Base-by-base conservation (phyloP, 1,140 invertebrate genomes). In the Agraylea sexmaculata region DNA sequence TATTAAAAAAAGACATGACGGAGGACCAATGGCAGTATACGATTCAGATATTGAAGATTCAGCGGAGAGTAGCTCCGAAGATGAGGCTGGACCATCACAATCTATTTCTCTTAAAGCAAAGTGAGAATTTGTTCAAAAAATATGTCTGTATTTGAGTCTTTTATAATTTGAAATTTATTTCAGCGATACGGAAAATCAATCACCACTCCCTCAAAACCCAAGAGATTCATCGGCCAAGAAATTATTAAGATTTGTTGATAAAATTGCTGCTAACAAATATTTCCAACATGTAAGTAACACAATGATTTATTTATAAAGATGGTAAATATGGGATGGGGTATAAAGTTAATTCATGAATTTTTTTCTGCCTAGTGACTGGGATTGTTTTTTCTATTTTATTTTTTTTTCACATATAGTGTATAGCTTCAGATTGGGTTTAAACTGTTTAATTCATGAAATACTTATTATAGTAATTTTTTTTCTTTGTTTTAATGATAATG, bases 31-130 rank as follows among this genome's bases (percentile, higher is more conserved):
- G 15, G 73, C 73, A 0, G 74, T 88, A 51, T 87, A 77, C 55
- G 77, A 89, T 55, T 87, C 83, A 18, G 86, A 92, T 45, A 75
- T 90, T 2, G 90, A 94, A 54, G 90, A 93, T 59, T 87, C 84
- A 27, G 89, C 87, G 1, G 89, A 91, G 61, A 90, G 87, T 0
- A 89, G 85, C 8, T 82, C 81, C 10, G 88, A 92, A 55, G 85
- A 90, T 38, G 85, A 89, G 16, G 54, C 42, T 38, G 49, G 55
- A 38, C 50, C 59, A 22, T 45, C 60, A 39, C 59, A 60, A 46
- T 52, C 59, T 21, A 50, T 57, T 15, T 55, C 60, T 33, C 56
- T 55, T n/a, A n/a, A n/a, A n/a, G n/a, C n/a, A n/a, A n/a, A n/a
- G n/a, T n/a, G n/a, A n/a, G n/a, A n/a, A n/a, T n/a, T n/a, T n/a